A percentile compares a stretch with the other conserved stretches of the same genome.
Conservation (phyloP, 1,140 invertebrate genomes). For the Megathymus violae region DNA sequence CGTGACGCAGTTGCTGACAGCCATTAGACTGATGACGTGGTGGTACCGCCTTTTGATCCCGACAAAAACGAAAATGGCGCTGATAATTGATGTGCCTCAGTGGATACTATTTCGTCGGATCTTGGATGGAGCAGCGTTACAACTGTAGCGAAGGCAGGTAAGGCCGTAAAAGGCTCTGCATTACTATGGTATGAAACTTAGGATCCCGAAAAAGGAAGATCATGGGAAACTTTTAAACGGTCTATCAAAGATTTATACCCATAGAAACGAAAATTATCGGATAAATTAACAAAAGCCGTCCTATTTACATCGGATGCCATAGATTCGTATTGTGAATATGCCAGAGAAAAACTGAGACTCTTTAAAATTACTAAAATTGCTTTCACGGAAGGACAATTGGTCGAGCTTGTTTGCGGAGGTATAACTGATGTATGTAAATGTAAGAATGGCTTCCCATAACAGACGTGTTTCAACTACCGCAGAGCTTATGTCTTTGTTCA, state of each 20-base stretch:
- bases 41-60: conserved; percentile 40
- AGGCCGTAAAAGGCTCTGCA: conserved; percentile 44
- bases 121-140: conserved; percentile 39
- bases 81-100: conserved; percentile 37
- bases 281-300: conserved; percentile 25
- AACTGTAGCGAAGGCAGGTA: conserved; percentile 27
- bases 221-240: conserved; percentile 11
- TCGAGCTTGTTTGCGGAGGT: conserved; percentile 15
- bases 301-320: conserved; percentile 11
- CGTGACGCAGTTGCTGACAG: not conserved
- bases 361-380: conserved; percentile 24
- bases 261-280: conserved; percentile 19
- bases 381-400: conserved; percentile 23
- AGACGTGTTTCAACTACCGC: conserved; percentile 6
- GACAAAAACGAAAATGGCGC: conserved; percentile 36
- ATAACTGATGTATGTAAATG: conserved; percentile 11
- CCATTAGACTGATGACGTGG: conserved; percentile 34
- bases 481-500: conserved; percentile 22
- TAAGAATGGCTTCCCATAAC: conserved; percentile 18
- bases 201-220: too few relatives aligned
- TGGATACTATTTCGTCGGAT: conserved; percentile 31
- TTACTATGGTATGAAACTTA: conserved; percentile 43
- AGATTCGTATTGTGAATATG: conserved; percentile 24
- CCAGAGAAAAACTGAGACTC: conserved; percentile 22
- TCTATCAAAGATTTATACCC: conserved; percentile 18